Evolutionary conservation across 2,888 invertebrate genomes (phyloP), one percentile per base, ranked within the genome.

Genomic region (Drosophila acutilabella): DNA sequence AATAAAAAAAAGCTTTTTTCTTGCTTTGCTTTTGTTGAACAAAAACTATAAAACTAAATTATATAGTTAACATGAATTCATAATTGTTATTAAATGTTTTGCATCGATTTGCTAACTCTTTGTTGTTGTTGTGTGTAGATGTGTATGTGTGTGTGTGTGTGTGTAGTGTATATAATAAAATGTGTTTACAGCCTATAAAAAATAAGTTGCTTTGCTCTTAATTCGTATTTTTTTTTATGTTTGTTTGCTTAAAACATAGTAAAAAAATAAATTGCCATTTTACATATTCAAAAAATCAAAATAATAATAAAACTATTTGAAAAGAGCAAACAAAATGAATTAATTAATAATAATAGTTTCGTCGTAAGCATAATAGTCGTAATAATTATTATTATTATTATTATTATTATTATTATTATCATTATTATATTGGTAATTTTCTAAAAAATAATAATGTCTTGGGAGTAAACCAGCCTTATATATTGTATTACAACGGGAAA

Each of bases 401-500:
- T 10, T 36, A 47, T 74, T 57, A 20, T 73, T 52, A 51, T 59
- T 42, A 44, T 60, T 16, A 50, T 58, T 60, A 70, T 58, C 23
- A 64, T 72, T 58, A 50, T 50, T 56, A 71, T 44, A 61, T 68
- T 36, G 36, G 58, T 56, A 54, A 51, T 59, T 65, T 8, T 2
- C 30, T 57, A 73, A 69, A 84, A 80, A 86, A 88, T 88, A 81
- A 92, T 92, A 92, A 92, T 92, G 92, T 92, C 92, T 92, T 92
- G 92, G 92, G 92, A 85, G 84, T 85, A 91, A 91, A 91, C 92
- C 92, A 92, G 92, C 92, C 92, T 92, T 92, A 90, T 91, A 64
- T 87, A 84, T 89, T 79, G 85, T 84, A 84, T 85, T 85, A 85
- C 84, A 85, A 89, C 89, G 84, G 84, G 89, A 89, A 85, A 84